Evolutionary conservation across 2,888 invertebrate species (phyloP).

Genomic region (Latrodectus hesperus): DNA sequence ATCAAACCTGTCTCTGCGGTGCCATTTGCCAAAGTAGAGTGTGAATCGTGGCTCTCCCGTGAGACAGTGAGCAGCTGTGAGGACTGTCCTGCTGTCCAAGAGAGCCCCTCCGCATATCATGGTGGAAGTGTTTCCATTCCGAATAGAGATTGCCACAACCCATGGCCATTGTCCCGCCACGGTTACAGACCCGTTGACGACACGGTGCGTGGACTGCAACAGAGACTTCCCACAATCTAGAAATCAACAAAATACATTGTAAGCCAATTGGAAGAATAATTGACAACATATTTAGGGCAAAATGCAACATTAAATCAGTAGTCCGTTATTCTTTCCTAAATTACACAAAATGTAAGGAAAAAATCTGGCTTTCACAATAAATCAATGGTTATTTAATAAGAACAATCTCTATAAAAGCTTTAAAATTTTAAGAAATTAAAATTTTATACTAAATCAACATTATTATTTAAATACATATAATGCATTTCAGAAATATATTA

Average conservation of each 20-base stretch:
- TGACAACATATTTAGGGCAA: no score
- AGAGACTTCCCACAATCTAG: not conserved
- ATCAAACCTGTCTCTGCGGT: not conserved
- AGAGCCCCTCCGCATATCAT: constrained; percentile 25
- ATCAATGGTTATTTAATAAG: no score
- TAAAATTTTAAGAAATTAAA: no score
- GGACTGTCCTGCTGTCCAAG: constrained; percentile 17
- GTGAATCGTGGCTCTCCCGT: not conserved
- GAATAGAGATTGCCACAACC: constrained; percentile 11
- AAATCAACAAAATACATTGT: not conserved
- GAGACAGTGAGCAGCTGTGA: constrained; percentile 33
- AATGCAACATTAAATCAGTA: no score
- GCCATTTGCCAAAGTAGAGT: constrained; percentile 29
- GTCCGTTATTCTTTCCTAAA: no score
- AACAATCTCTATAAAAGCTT: no score
- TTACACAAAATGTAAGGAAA: no score
- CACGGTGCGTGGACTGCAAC: not conserved
- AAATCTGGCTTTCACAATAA: no score
- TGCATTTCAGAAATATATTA: no score
- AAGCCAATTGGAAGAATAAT: no score
- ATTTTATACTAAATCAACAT: no score
- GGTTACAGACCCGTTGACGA: not conserved
- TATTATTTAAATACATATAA: no score
- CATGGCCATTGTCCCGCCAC: constrained; percentile 31
- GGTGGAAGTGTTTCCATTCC: not conserved